These are phyloP conservation scores for Hypsibius dujardini DNA, from an alignment of 1,140 invertebrate genomes.

Conservation along the genomic window DNA sequence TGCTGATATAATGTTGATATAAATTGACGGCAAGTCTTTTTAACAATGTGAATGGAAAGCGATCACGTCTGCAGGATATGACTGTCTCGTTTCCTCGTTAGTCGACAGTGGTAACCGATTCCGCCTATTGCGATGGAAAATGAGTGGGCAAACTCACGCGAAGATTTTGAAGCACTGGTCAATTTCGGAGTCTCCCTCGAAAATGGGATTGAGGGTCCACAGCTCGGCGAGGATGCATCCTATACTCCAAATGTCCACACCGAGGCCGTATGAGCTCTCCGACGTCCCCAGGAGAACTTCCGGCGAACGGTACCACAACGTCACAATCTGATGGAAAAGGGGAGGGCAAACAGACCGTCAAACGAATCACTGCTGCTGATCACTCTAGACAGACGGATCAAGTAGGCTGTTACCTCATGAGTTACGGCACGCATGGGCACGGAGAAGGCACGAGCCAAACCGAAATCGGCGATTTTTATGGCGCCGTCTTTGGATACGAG, in stretches of 20 bases:
- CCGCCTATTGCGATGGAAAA: no score
- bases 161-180: conserved; percentile 86
- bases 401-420: conserved; percentile 56
- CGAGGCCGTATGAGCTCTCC: conserved; percentile 19
- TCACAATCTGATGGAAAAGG: conserved; percentile 49
- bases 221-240: conserved; percentile 93
- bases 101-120: no score
- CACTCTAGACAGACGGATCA: background rate
- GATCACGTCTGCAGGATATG: no score
- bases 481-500: conserved; percentile 77
- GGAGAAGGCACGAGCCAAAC: conserved; percentile 81
- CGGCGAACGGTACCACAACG: conserved; percentile 92
- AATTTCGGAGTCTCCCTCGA: conserved; percentile 88
- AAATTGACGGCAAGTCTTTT: no score
- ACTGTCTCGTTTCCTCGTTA: no score
- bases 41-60: no score
- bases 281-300: conserved; percentile 69
- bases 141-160: conserved; percentile 38
- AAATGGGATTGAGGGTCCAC: conserved; percentile 68
- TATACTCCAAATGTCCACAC: conserved; percentile 90
- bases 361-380: conserved; percentile 17
- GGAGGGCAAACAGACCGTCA: background rate
- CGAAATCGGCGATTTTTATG: conserved; percentile 95
- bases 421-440: conserved; percentile 90
- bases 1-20: no score